Evolutionary conservation across 1,140 invertebrate species (phyloP).

Genomic region (Solen grandis): DNA sequence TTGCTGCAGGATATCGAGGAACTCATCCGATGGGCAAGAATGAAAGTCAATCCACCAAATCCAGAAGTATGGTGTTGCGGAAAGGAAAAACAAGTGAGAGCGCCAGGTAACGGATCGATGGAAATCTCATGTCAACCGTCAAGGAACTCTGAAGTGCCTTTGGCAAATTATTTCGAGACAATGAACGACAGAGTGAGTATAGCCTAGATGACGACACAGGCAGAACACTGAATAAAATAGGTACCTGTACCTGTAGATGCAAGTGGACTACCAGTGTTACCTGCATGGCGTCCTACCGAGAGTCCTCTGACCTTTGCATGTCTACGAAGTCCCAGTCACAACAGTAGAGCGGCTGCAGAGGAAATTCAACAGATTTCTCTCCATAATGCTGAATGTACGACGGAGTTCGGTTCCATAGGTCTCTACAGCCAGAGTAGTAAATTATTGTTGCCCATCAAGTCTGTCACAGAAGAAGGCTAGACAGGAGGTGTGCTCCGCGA

Average conservation of each 20-base stretch:
- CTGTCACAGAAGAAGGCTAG: constrained; percentile 42
- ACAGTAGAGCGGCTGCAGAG: constrained; percentile 43
- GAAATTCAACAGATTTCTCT: constrained; percentile 4
- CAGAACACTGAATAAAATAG: constrained; percentile 23
- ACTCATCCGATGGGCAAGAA: constrained; percentile 22
- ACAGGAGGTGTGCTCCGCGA: constrained; percentile 10
- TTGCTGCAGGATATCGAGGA: constrained; percentile 24
- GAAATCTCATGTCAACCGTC: constrained; percentile 7
- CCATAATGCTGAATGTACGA: constrained; percentile 25
- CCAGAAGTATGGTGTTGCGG: constrained; percentile 13
- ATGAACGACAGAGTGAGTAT: too few species aligned
- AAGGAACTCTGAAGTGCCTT: constrained; percentile 30
- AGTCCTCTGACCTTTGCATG: constrained; percentile 26
- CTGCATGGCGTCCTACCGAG: constrained; percentile 38
- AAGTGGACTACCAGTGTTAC: constrained; percentile 42
- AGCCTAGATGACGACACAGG: not conserved
- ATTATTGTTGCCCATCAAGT: constrained; percentile 9
- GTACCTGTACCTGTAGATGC: constrained; percentile 25
- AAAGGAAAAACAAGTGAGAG: constrained; percentile 26
- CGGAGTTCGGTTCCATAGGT: constrained; percentile 31
- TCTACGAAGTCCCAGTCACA: constrained; percentile 33
- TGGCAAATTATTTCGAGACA: too few species aligned
- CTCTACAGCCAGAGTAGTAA: constrained; percentile 29
- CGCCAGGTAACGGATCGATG: not conserved
- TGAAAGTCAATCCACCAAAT: constrained; percentile 44